Evolutionary conservation across 2,797 vertebrate genomes (phyloP).

Genomic region (Myotis pilosus): DNA sequence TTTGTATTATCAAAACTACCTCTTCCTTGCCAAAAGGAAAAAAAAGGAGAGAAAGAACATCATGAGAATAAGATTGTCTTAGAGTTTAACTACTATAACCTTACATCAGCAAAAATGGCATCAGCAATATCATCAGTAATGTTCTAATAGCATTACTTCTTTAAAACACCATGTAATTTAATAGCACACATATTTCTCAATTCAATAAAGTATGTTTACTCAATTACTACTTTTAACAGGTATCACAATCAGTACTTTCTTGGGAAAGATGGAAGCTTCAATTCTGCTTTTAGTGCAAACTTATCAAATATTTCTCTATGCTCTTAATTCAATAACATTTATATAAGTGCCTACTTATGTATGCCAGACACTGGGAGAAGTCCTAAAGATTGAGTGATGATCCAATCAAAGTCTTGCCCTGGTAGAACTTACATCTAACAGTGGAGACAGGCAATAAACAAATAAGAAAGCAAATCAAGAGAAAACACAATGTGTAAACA

Average conservation of each 20-base stretch:
- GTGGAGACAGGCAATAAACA: not conserved
- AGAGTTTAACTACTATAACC: not conserved
- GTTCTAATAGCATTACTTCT: slow-evolving; percentile 39
- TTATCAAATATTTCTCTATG: slow-evolving; percentile 48
- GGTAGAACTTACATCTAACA: not conserved
- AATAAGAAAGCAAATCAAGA: not conserved
- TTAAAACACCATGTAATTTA: slow-evolving; percentile 30
- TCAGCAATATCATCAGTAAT: not conserved
- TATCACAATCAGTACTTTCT: slow-evolving; percentile 16
- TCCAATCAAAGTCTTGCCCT: not conserved
- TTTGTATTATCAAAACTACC: slow-evolving; percentile 32
- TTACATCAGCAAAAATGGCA: slow-evolving; percentile 27
- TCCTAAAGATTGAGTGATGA: not conserved
- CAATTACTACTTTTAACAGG: slow-evolving; percentile 30
- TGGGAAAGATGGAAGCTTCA: slow-evolving; percentile 21
- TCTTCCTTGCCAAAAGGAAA: not conserved
- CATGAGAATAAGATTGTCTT: not conserved
- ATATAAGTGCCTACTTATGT: not conserved
- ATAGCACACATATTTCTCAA: slow-evolving; percentile 44
- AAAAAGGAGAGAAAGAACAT: not conserved
- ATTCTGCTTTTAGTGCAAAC: slow-evolving; percentile 46
- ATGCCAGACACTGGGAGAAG: not conserved
- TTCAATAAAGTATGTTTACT: not conserved
- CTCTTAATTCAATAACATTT: slow-evolving; percentile 15
- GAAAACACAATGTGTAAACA: not conserved